Evolutionary conservation across 1,140 invertebrate species (phyloP), one percentile per base, ranked within the genome.

Genomic region (Uloborus diversus): DNA sequence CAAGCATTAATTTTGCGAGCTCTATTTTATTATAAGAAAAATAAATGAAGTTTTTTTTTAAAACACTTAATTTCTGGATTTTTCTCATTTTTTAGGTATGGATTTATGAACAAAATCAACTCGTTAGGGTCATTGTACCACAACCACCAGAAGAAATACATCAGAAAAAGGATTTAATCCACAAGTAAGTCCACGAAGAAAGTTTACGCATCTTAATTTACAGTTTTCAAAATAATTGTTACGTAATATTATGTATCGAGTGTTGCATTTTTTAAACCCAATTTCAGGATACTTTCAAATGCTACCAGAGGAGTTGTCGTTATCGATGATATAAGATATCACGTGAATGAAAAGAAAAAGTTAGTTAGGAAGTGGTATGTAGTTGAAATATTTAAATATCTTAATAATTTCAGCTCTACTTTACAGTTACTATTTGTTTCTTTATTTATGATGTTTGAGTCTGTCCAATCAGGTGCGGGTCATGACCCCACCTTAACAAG

Each of bases 101-200:
- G 94, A 90, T 96, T 27, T 94, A 93, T 80, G 93, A 94, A 83
- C 90, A 91, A 0, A 90, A 92, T 0, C 92, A 95, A 80, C 86
- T 95, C 23, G 92, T 95, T 57, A 88, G 92, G 62, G 91, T 96
- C 28, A 94, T 95, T 79, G 86, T 95, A 23, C 94, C 93, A 0
- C 89, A 92, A 82, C 90, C 94, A 47, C 91, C 91, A 4, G 88
- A 92, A 84, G 89, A 92, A 85, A 93, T 94, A 0, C 89, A 91
- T 82, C 87, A 88, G 61, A 89, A 92, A 81, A 89, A 90, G 61
- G 62, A 17, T 5, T n/a, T 68, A 0, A 68, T 78, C 13, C 32
- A 78, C 42, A 62, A 78, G 75, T 78, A 78, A 57, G 75, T 78
- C 9, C 20, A 14, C n/a, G n/a, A n/a, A n/a, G n/a, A n/a, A n/a